phyloP scores from a whole-genome alignment of 92 coral and sea anemone species.

The Zoanthus sociatus region DNA sequence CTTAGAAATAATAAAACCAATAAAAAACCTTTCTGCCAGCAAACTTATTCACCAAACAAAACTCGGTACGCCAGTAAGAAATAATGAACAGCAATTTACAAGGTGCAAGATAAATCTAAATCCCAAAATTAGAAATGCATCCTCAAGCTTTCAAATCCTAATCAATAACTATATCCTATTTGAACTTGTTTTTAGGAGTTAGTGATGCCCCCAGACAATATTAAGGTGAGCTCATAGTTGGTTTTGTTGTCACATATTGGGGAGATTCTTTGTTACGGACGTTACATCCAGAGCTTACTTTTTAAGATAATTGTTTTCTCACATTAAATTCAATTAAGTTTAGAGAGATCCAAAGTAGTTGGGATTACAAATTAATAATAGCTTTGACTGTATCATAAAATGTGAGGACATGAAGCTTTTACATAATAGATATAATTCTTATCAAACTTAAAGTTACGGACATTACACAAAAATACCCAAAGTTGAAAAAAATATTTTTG shows the following conservation, averaged over 20 bases:
- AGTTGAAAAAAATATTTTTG: conserved; percentile 19
- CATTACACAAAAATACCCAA: conserved; percentile 39
- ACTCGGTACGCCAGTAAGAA: neutral
- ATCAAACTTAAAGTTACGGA: conserved; percentile 20
- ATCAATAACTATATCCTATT: conserved; percentile 1
- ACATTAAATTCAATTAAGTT: conserved; percentile 36
- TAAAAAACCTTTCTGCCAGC: conserved; percentile 1
- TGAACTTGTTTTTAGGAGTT: conserved; percentile 2
- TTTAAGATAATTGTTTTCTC: conserved; percentile 31
- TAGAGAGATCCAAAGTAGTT: conserved; percentile 40
- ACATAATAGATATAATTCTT: conserved; percentile 36
- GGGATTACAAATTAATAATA: conserved; percentile 38
- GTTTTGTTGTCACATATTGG: conserved; percentile 4
- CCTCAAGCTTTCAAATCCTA: conserved; percentile 3
- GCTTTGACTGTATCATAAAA: conserved; percentile 29
- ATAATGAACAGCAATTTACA: conserved; percentile 1
- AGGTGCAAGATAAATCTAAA: conserved; percentile 2
- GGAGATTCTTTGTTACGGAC: conserved; percentile 20
- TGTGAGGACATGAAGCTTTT: conserved; percentile 35
- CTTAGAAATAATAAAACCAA: neutral
- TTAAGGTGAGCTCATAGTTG: conserved; percentile 3
- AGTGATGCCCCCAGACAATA: conserved; percentile 5
- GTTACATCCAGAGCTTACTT: conserved; percentile 41
- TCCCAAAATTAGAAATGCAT: neutral
- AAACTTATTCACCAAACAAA: conserved; percentile 1